Evolutionary conservation across 2,797 vertebrate species (phyloP).

Genomic region (Avahi laniger): DNA sequence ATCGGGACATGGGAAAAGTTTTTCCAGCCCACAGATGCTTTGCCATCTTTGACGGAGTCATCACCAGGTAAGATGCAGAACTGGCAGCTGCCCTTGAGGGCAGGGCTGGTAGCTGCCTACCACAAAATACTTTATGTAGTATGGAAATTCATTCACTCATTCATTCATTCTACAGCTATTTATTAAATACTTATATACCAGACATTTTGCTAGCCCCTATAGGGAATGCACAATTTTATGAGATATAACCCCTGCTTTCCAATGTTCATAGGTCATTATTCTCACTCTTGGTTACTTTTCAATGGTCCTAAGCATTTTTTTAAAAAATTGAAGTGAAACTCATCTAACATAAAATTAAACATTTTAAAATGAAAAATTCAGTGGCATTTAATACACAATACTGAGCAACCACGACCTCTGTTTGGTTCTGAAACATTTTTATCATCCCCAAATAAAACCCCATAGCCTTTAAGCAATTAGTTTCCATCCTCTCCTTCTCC

Average conservation of each 20-base stretch:
- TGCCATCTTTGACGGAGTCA: not conserved
- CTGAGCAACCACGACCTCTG: not conserved
- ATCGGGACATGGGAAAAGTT: not conserved
- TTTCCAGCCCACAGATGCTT: not conserved
- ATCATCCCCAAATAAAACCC: not conserved
- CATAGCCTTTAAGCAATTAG: not conserved
- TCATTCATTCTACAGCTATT: not conserved
- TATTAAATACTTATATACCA: not conserved
- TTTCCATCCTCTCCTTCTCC: accelerated
- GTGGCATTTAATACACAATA: not conserved
- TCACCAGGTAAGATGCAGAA: not conserved
- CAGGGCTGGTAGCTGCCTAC: not conserved
- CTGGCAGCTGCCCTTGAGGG: not conserved
- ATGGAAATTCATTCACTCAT: not conserved
- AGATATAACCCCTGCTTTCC: not conserved
- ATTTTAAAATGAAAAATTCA: not conserved
- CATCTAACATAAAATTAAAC: not conserved
- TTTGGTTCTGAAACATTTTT: not conserved
- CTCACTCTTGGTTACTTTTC: not conserved
- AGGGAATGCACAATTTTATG: not conserved
- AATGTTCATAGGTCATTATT: not conserved
- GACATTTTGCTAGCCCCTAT: not conserved
- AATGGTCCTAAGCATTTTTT: conserved; percentile 2
- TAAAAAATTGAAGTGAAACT: not conserved
- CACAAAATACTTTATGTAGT: not conserved